These are phyloP conservation scores for Vulpes vulpes DNA, from an alignment of 2,113 vertebrate species.

Conservation along the genomic window DNA sequence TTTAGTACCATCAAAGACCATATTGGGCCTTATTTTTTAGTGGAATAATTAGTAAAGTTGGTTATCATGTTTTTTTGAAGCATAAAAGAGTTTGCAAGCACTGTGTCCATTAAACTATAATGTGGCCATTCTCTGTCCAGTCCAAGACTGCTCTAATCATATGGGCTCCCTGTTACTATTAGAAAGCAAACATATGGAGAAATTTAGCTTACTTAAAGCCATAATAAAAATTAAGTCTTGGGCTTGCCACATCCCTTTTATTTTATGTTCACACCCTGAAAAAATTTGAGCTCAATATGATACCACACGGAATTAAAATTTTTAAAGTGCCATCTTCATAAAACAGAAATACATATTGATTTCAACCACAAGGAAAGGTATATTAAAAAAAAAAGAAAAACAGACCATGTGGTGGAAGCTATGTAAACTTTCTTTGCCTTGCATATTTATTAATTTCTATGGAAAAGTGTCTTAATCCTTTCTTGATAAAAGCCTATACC, in stretches of 20 bases:
- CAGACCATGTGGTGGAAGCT: background rate
- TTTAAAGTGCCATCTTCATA: background rate
- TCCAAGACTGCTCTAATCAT: background rate
- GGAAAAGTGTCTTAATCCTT: background rate
- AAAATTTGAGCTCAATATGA: background rate
- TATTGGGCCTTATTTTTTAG: background rate
- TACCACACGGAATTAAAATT: background rate
- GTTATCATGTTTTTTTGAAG: slow-evolving; percentile 30
- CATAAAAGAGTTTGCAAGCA: background rate
- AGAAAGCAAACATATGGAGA: background rate
- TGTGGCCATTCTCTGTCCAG: background rate
- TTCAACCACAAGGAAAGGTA: slow-evolving; percentile 28
- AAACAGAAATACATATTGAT: background rate
- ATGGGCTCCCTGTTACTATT: background rate
- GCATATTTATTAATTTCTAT: slow-evolving; percentile 7
- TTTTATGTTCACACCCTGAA: background rate
- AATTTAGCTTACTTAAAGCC: background rate
- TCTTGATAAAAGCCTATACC: background rate
- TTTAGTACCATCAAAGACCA: background rate
- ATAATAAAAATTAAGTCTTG: slow-evolving; percentile 29
- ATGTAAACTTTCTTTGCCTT: background rate
- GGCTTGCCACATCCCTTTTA: background rate
- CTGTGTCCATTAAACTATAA: background rate
- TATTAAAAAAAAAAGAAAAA: background rate
- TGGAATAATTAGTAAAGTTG: slow-evolving; percentile 28